phyloP scores from a whole-genome alignment of 2,797 vertebrate genomes.

The Ctenopoma multispine region DNA sequence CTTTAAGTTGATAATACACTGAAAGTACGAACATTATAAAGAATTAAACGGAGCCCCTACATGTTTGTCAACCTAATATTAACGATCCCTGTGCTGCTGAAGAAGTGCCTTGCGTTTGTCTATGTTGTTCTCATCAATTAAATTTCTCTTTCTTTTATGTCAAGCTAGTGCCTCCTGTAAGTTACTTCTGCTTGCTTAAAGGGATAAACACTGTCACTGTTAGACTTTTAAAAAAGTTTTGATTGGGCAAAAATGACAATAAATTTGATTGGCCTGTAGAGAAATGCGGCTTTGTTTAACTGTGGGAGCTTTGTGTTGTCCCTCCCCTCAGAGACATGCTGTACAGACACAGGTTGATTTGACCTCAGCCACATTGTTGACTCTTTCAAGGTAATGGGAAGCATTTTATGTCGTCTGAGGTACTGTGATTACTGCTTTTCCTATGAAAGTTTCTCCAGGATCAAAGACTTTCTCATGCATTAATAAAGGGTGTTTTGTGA shows the following conservation, averaged over 20 bases:
- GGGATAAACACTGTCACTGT: slow-evolving; percentile 4
- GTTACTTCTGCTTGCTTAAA: neutral
- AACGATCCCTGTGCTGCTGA: slow-evolving; percentile 11
- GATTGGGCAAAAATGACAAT: slow-evolving; percentile 28
- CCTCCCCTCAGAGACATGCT: slow-evolving; percentile 36
- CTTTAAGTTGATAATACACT: neutral
- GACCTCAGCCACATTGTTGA: slow-evolving; percentile 70
- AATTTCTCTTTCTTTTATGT: slow-evolving; percentile 2
- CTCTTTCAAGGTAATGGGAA: slow-evolving; percentile 74
- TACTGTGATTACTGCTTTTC: slow-evolving; percentile 70
- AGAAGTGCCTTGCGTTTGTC: neutral
- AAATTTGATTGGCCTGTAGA: slow-evolving; percentile 22
- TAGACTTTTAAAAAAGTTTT: slow-evolving; percentile 26
- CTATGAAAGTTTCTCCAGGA: slow-evolving; percentile 78
- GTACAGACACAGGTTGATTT: slow-evolving; percentile 55
- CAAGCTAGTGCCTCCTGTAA: neutral
- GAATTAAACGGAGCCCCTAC: slow-evolving; percentile 6
- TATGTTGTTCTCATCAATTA: slow-evolving; percentile 3
- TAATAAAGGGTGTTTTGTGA: slow-evolving; percentile 84
- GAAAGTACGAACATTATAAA: neutral
- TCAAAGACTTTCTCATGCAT: slow-evolving; percentile 81
- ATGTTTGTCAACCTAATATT: slow-evolving; percentile 5
- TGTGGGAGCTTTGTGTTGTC: slow-evolving; percentile 29
- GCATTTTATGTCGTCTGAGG: slow-evolving; percentile 73
- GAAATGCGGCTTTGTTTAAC: slow-evolving; percentile 25